These are phyloP conservation scores for Drosophila pseudotalamancana DNA, from an alignment of 2,888 invertebrate species.

Conservation along the genomic window DNA sequence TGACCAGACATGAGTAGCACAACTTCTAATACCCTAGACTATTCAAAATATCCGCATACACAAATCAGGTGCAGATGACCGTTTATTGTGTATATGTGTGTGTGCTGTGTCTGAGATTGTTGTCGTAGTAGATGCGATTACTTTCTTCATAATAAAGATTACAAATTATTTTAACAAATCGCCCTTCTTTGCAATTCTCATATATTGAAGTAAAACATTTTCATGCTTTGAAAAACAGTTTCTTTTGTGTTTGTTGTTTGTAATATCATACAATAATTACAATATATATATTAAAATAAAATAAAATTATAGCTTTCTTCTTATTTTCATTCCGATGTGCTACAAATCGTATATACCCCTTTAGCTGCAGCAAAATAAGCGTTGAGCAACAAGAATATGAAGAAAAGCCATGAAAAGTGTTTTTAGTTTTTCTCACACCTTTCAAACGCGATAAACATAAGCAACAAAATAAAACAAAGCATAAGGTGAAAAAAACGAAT, in stretches of 20 bases:
- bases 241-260: neutral
- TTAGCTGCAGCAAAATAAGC: neutral
- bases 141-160: too few species aligned
- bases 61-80: too few species aligned
- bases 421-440: conserved; percentile 20
- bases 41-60: neutral
- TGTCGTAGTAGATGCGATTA: too few species aligned
- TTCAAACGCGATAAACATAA: neutral
- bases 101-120: too few species aligned
- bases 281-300: too few species aligned
- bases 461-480: neutral
- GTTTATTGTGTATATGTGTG: neutral
- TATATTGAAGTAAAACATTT: neutral
- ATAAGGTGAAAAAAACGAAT: neutral
- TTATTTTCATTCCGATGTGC: neutral
- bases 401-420: neutral
- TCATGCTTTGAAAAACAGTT: too few species aligned
- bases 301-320: too few species aligned
- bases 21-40: neutral
- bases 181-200: neutral
- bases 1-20: neutral
- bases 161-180: too few species aligned
- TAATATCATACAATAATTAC: too few species aligned
- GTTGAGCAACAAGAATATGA: conserved; percentile 1
- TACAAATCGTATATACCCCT: neutral